Conservation (phyloP, 92 coral and sea anemone species). For the Siderastrea radians region DNA sequence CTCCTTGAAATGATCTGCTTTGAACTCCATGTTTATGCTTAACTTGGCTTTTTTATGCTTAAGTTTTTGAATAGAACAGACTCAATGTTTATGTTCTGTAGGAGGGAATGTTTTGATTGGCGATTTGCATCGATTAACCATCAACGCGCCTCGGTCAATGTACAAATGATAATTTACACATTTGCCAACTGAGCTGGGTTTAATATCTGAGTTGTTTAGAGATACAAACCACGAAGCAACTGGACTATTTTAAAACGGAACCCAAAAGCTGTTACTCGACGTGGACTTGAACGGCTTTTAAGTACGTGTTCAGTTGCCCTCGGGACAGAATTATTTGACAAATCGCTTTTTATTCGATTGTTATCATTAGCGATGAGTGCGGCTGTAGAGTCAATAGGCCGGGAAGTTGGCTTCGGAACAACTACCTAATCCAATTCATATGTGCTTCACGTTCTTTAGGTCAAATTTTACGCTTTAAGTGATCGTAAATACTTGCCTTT, state of each 20-base stretch:
- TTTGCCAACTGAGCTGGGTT: neutral
- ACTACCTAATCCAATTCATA: neutral
- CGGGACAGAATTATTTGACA: slow-evolving; percentile 26
- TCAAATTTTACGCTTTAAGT: neutral
- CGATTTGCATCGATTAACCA: slow-evolving; percentile 29
- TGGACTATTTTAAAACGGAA: neutral
- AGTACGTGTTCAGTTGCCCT: slow-evolving; percentile 2
- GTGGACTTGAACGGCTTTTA: slow-evolving; percentile 15
- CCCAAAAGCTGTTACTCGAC: slow-evolving; percentile 6
- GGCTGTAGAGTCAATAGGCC: neutral
- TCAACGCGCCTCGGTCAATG: slow-evolving; percentile 9
- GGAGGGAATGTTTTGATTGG: slow-evolving; percentile 45
- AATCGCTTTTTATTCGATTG: slow-evolving; percentile 16
- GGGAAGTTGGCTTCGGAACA: neutral
- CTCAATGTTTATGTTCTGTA: slow-evolving; percentile 7
- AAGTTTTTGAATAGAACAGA: neutral
- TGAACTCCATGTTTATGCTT: neutral
- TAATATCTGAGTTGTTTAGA: slow-evolving; percentile 10
- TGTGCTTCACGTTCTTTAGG: neutral
- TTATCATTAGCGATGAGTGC: neutral
- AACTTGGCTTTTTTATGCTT: neutral
- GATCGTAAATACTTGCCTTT: neutral
- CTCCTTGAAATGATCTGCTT: neutral
- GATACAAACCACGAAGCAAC: neutral
- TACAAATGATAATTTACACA: slow-evolving; percentile 23